Base-by-base conservation (phyloP, 2,113 vertebrate species). In the Coryphaenoides rupestris region DNA sequence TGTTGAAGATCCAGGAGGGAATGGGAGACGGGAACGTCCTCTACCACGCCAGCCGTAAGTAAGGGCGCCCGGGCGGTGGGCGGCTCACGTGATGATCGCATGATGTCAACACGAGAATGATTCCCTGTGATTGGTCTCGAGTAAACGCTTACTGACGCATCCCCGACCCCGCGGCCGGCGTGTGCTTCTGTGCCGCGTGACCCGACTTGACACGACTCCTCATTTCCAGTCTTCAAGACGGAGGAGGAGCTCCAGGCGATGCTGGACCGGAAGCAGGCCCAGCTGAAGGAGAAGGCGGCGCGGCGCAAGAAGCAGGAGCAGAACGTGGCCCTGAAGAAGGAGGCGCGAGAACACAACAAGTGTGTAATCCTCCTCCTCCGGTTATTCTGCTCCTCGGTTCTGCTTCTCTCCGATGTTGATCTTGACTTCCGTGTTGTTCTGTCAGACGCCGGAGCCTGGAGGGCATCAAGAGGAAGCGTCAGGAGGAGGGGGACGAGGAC, bases 1-100 rank as follows among this genome's bases (percentile, higher is more conserved):
- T 98, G 58, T 64, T 88, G 40, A 98, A 98, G 89, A 92, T 98
- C 50, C 90, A 95, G 71, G 96, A 96, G 21, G 94, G 95, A 0
- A 73, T 98, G 45, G 90, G 90, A 0, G 90, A 91, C 1, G 95
- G 96, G 19, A 92, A 89, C 0, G 78, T 96, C n/a, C 80, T 96
- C 3, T 94, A 94, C 76, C 96, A 98, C 69, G 63, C 88, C 15
- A 78, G 90, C 0, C 62, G 95, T 98, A 63, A 91, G 95, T 79
- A 2, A 7, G 3, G 5, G 15, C 6, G 14, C 9, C 19, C 2
- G 21, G 22, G 10, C 21, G 13, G 54, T 22, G 2, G 21, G 22
- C 14, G 4, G 3, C 5, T 21, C 2, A 40, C 53, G 12, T 13
- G 69, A 52, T 84, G 84, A n/a, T n/a, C 66, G 63, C 21, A 40